Evolutionary conservation across 2,113 vertebrate genomes (phyloP).

Genomic region (Phrynocephalus versicolor): DNA sequence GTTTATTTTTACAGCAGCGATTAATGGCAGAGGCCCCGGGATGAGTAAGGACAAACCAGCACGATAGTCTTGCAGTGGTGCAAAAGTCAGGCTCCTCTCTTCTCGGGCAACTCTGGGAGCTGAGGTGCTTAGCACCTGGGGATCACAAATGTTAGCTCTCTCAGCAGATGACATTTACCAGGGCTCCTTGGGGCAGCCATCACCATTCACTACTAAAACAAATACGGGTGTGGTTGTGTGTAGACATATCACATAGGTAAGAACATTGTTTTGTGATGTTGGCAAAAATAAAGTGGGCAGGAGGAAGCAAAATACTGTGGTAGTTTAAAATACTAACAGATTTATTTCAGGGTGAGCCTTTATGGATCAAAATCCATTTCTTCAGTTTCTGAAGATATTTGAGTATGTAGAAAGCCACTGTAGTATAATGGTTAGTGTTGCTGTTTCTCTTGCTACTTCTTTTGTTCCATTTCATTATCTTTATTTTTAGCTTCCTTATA

Average conservation of each 20-base stretch:
- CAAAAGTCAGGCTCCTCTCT: not conserved
- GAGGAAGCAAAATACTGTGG: too few species aligned
- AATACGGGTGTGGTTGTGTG: not conserved
- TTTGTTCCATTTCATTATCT: too few species aligned
- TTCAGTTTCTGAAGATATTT: too few species aligned
- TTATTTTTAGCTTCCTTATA: too few species aligned
- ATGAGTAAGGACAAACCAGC: not conserved
- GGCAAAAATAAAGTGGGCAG: too few species aligned
- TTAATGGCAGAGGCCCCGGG: not conserved
- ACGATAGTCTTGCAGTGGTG: not conserved
- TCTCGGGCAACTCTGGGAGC: not conserved
- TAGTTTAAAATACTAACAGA: too few species aligned
- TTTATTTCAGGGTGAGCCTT: too few species aligned
- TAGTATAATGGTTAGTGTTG: too few species aligned
- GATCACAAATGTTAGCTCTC: too few species aligned
- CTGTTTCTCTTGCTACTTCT: too few species aligned
- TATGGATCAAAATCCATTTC: too few species aligned
- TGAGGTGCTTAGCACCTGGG: not conserved
- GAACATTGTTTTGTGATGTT: not conserved
- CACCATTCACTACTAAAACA: not conserved
- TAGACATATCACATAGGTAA: not conserved
- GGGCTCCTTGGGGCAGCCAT: not conserved
- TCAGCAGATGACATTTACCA: not conserved
- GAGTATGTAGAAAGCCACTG: not conserved
- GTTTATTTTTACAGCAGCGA: constrained; percentile 42